These are phyloP conservation scores for Nesogale talazaci DNA, from an alignment of 2,113 vertebrate genomes.

Conservation along the genomic window DNA sequence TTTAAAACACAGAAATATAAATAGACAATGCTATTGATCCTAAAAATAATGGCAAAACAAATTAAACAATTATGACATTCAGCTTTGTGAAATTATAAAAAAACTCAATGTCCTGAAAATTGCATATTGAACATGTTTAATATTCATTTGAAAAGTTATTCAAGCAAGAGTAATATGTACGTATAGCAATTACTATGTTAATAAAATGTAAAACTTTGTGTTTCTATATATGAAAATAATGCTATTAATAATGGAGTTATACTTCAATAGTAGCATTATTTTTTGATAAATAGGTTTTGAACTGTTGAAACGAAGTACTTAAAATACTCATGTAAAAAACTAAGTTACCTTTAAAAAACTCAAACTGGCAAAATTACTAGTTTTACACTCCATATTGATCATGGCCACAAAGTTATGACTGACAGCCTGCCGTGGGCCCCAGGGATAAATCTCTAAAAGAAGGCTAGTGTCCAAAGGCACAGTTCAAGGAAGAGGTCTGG, in stretches of 20 bases:
- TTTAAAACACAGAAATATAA: not conserved
- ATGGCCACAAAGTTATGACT: constrained; percentile 67
- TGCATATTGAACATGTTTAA: not conserved
- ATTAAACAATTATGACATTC: not conserved
- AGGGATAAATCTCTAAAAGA: constrained; percentile 66
- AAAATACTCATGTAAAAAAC: not conserved
- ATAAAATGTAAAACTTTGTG: not conserved
- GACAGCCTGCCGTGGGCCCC: constrained; percentile 53
- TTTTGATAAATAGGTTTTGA: not conserved
- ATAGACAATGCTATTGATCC: not conserved
- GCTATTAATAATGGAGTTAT: not conserved
- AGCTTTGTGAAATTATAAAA: not conserved
- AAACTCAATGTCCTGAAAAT: not conserved
- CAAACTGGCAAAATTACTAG: constrained; percentile 21
- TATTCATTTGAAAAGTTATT: not conserved
- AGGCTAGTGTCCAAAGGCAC: constrained; percentile 65
- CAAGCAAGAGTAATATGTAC: not conserved
- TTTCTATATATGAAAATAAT: not conserved
- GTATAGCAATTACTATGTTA: not conserved
- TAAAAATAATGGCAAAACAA: not conserved
- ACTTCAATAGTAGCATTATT: not conserved
- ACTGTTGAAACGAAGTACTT: not conserved
- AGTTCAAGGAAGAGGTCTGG: constrained; percentile 75
- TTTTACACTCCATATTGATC: constrained; percentile 38
- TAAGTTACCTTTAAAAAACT: constrained; percentile 23